These are phyloP conservation scores for Holocentrus rufus DNA, from an alignment of 2,797 vertebrate species.

Conservation along the genomic window DNA sequence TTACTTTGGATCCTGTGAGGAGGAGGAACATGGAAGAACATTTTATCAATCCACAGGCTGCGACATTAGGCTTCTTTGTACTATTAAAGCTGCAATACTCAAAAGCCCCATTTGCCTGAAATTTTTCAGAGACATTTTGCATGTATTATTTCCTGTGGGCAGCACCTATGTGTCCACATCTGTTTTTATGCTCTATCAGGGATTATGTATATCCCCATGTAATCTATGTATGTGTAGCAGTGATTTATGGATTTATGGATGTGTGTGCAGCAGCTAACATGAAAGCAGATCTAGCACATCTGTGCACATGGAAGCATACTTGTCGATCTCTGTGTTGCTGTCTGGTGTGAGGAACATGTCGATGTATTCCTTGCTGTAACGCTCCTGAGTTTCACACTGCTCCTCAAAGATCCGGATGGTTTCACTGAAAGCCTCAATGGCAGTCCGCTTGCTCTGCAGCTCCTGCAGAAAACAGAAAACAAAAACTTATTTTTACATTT, in stretches of 20 bases:
- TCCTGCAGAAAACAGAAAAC: slow-evolving; percentile 76
- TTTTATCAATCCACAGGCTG: too few relatives aligned
- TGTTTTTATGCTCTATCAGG: too few relatives aligned
- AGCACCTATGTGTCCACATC: too few relatives aligned
- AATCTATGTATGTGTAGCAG: too few relatives aligned
- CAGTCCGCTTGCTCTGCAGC: slow-evolving; percentile 91
- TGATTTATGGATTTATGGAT: too few relatives aligned
- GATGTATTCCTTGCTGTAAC: slow-evolving; percentile 91
- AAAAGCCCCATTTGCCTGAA: background rate
- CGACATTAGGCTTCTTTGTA: too few relatives aligned
- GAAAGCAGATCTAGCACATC: too few relatives aligned
- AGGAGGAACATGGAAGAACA: background rate
- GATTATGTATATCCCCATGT: too few relatives aligned
- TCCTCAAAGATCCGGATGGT: slow-evolving; percentile 96
- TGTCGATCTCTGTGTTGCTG: slow-evolving; percentile 87
- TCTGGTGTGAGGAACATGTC: slow-evolving; percentile 90
- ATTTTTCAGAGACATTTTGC: background rate
- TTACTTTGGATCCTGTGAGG: slow-evolving; percentile 86
- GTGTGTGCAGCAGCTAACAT: background rate
- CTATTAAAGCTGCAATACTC: too few relatives aligned
- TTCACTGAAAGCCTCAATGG: slow-evolving; percentile 92
- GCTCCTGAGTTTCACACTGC: slow-evolving; percentile 92
- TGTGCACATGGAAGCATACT: slow-evolving; percentile 70
- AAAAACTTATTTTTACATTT: background rate
- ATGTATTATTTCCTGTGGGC: background rate